Evolutionary conservation across 2,888 invertebrate genomes (phyloP), one percentile per base, ranked within the genome.

Genomic region (Ichneumon xanthorius): DNA sequence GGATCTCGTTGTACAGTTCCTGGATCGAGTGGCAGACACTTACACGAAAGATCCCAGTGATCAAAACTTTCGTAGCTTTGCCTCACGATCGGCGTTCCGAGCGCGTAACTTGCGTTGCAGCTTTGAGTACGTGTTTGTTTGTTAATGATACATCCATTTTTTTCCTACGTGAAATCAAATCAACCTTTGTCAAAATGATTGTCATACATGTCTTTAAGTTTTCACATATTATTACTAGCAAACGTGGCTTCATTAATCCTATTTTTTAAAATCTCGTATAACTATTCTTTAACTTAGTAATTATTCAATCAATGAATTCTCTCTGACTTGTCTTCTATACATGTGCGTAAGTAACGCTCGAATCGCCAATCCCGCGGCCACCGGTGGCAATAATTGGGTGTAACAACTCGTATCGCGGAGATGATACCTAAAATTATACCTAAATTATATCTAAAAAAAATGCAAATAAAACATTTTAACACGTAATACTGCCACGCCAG

Each of bases 1-100:
- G 77, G 77, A 40, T 40, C 19, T 67, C 77, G 16, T 7, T 77
- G 77, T 77, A 77, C 19, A 50, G n/a, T 16, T 77, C 77, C 14
- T 77, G 77, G 77, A 53, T 68, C 14, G 77, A 55, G 9, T 77
- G 77, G 77, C 26, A 33, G 9, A 53, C 50, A 1, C 33, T 70
- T 2, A 50, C 30, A 16, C 30, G 26, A 30, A 53, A 33, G 0
- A 50, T 2, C 19, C 30, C 70, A 7, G 26, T 33, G 9, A 53
- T 11, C 6, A 30, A 70, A 70, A 33, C 70, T 2, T 14, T 70
- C n/a, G 33, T 1, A 53, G 7, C n/a, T 70, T 33, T 70, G 5
- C 26, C 26, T n/a, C 7, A 48, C n/a, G 19, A 45, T 19, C 22
- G 14, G 30, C 30, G 53, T 30, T 30, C 9, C 30, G 30, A 14